These are phyloP conservation scores for Ophonus ardosiacus DNA, from an alignment of 2,888 invertebrate species.

Conservation along the genomic window DNA sequence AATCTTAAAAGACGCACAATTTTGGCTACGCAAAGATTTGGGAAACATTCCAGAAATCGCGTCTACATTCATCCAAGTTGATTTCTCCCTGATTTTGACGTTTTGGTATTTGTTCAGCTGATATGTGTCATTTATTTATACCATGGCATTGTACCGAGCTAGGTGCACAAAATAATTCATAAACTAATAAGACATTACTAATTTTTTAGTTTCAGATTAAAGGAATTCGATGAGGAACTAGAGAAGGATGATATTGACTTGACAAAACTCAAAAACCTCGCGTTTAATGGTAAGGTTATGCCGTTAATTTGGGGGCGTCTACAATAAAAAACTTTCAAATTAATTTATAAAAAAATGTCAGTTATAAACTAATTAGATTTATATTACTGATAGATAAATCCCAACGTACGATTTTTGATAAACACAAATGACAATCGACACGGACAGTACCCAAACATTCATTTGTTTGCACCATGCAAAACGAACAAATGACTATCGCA, in stretches of 20 bases:
- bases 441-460: no score
- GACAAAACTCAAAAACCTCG: conserved; percentile 81
- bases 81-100: conserved; percentile 39
- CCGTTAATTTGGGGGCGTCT: conserved; percentile 33
- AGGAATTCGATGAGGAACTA: conserved; percentile 87
- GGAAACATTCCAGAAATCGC: not conserved
- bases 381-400: no score
- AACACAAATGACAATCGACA: no score
- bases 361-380: conserved; percentile 19
- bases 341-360: not conserved
- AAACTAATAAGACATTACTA: conserved; percentile 25
- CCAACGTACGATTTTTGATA: no score
- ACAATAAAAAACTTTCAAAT: conserved; percentile 5
- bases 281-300: conserved; percentile 85
- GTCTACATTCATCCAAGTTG: conserved; percentile 13
- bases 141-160: conserved; percentile 71
- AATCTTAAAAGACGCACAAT: not conserved
- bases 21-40: not conserved
- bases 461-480: no score
- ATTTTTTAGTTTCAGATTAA: conserved; percentile 80
- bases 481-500: no score
- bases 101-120: conserved; percentile 52
- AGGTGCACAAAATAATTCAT: conserved; percentile 67
- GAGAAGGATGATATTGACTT: conserved; percentile 85
- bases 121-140: conserved; percentile 63